Evolutionary conservation across 2,888 invertebrate species (phyloP).

Genomic region (Neoaliturus tenellus): DNA sequence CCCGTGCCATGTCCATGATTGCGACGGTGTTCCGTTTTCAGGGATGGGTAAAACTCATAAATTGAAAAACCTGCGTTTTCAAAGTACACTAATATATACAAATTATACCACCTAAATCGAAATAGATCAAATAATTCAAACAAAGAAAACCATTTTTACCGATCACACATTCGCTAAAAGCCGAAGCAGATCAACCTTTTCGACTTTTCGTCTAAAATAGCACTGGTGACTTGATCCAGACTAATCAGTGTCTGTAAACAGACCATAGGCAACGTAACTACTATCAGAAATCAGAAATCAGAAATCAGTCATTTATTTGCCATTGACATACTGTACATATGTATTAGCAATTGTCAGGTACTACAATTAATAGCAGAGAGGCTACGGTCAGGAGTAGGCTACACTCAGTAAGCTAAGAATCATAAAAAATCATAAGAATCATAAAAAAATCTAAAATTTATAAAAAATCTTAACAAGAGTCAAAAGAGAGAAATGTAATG

Average conservation of each 20-base stretch:
- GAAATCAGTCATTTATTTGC: too few relatives aligned
- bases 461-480: too few relatives aligned
- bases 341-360: too few relatives aligned
- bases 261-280: background rate
- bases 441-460: too few relatives aligned
- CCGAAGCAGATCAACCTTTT: background rate
- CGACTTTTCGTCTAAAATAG: background rate
- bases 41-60: background rate
- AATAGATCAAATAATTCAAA: background rate
- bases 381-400: too few relatives aligned
- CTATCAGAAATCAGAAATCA: too few relatives aligned
- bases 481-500: too few relatives aligned
- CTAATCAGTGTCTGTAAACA: too few relatives aligned
- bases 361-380: too few relatives aligned
- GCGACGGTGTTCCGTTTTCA: background rate
- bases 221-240: background rate
- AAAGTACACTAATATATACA: background rate
- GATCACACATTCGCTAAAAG: constrained; percentile 5
- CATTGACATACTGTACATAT: too few relatives aligned
- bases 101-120: background rate
- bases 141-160: constrained; percentile 16
- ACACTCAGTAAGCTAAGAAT: too few relatives aligned
- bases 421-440: too few relatives aligned
- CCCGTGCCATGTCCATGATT: constrained; percentile 73
- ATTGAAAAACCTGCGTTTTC: background rate